Conservation (phyloP, 2,797 vertebrate species). For the Somateria mollissima region DNA sequence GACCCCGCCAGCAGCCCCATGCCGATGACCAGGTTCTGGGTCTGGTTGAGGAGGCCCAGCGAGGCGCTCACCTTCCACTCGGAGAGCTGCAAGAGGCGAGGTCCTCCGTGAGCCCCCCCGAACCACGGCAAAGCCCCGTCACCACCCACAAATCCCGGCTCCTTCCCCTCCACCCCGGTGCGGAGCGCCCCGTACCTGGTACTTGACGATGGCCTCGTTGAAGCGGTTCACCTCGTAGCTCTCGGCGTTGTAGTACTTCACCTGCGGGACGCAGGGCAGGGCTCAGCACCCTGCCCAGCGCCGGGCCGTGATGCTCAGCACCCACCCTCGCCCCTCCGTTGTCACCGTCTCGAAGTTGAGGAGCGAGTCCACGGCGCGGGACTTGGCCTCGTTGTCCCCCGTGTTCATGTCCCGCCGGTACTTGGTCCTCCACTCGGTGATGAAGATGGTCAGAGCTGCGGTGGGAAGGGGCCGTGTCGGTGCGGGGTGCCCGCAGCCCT, state of each 20-base stretch:
- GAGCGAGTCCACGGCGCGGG: slow-evolving; percentile 92
- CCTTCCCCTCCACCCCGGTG: background rate
- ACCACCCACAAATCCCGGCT: background rate
- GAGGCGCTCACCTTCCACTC: slow-evolving; percentile 95
- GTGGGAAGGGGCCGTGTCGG: background rate
- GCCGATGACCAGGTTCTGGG: slow-evolving; percentile 92
- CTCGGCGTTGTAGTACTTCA: slow-evolving; percentile 97
- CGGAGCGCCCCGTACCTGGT: slow-evolving; percentile 83
- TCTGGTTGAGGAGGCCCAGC: slow-evolving; percentile 93
- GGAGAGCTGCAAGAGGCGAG: slow-evolving; percentile 74
- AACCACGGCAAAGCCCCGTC: background rate
- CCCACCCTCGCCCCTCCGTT: accelerated
- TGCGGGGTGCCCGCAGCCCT: background rate
- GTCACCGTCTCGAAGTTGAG: slow-evolving; percentile 96
- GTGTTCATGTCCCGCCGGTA: slow-evolving; percentile 94
- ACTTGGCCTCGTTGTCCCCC: slow-evolving; percentile 89
- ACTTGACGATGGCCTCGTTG: slow-evolving; percentile 89
- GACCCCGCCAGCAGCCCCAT: slow-evolving; percentile 90
- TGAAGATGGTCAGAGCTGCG: slow-evolving; percentile 90
- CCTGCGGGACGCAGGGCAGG: slow-evolving; percentile 73
- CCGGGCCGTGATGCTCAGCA: accelerated
- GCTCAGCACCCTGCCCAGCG: background rate
- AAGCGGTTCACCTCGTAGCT: slow-evolving; percentile 90
- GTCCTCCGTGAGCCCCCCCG: background rate
- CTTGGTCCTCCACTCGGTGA: slow-evolving; percentile 97